Evolutionary conservation across 2,888 invertebrate species (phyloP).

Genomic region (Drosophila putrida): DNA sequence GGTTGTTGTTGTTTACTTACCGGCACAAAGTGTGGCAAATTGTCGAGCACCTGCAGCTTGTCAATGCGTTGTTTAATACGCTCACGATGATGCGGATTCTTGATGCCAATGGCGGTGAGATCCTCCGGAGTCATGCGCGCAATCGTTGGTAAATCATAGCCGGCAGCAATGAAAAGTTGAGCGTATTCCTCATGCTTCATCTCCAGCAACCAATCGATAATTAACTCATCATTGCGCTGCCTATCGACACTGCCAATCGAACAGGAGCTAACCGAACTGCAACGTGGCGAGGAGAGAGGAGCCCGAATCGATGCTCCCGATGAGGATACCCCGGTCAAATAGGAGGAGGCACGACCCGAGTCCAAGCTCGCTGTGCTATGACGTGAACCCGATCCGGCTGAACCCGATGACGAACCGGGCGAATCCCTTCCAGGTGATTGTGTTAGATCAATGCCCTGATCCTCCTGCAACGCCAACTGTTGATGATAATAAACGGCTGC

Average conservation of each 20-base stretch:
- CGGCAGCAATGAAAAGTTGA: conserved; percentile 95
- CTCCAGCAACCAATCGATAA: conserved; percentile 97
- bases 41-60: conserved; percentile 96
- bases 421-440: conserved; percentile 97
- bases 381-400: conserved; percentile 94
- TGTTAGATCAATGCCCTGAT: conserved; percentile 95
- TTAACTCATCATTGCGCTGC: conserved; percentile 94
- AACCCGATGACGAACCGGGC: conserved; percentile 95
- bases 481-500: conserved; percentile 93
- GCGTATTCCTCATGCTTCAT: conserved; percentile 98
- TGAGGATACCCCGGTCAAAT: conserved; percentile 86
- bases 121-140: conserved; percentile 99
- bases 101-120: conserved; percentile 95
- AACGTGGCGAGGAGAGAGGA: conserved; percentile 88
- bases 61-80: conserved; percentile 98
- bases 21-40: conserved; percentile 97
- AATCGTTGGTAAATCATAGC: conserved; percentile 98
- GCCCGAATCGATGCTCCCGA: conserved; percentile 85
- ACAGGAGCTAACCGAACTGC: conserved; percentile 90
- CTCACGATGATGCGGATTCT: conserved; percentile 98
- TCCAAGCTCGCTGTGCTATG: conserved; percentile 95
- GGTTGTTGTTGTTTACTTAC: conserved; percentile 86
- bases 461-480: conserved; percentile 93
- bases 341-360: conserved; percentile 95
- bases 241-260: conserved; percentile 92